Evolutionary conservation across 2,113 vertebrate species (phyloP), one percentile per base, ranked within the genome.

Genomic region (Climacteris rufus): DNA sequence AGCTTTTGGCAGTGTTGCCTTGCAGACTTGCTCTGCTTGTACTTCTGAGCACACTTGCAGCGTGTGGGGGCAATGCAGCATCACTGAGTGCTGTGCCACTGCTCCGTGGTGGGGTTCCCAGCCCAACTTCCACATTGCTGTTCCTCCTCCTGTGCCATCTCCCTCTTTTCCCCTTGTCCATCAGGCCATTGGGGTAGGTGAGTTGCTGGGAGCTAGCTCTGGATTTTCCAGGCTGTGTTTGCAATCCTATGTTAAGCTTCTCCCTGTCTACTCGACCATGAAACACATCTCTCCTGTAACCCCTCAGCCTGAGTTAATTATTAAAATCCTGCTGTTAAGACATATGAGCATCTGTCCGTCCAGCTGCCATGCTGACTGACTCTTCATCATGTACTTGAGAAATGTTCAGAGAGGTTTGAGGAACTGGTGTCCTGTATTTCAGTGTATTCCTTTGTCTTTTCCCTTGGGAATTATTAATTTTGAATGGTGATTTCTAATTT

Each of bases 321-420:
- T 96, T 96, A 86, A 94, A 96, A 92, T 92, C 92, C 83, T 78
- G 83, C 90, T 93, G 83, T 35, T 90, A 53, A 92, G 94, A 84
- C 72, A 60, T 47, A 56, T 6, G 86, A 96, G 94, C 93, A 86
- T 93, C 87, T 96, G 95, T 75, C 93, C 88, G 94, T 96, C 92
- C 92, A 93, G 91, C 93, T 96, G 94, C 83, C 77, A 47, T 6
- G 40, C 85, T 87, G 83, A 93, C 37, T 54, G 90, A 52, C 83
- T 92, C 68, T 24, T 87, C 60, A 23, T 78, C 53, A 2, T 15
- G 8, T 22, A 44, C 72, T 71, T 70, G 44, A 80, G 76, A 93
- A 77, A 33, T 2, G 0, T 45, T 92, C 75, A 39, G 30, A 57
- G 61, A 68, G 56, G 20, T 70, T 37, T 74, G 72, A 92, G 76